Conservation (phyloP, 2,888 invertebrate species). For the Osmoderma eremita region DNA sequence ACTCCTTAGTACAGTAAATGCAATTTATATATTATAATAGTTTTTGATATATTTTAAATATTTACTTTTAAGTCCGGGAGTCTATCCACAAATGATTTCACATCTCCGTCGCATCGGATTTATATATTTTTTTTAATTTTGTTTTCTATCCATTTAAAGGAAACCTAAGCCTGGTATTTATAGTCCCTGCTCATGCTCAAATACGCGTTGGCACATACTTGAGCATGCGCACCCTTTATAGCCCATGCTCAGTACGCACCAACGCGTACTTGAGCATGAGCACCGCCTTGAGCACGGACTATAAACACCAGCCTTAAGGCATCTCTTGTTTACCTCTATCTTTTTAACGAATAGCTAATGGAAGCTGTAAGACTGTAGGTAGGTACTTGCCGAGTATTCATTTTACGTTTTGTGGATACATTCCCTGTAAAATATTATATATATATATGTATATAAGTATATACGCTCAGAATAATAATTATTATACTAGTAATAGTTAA, state of each 20-base stretch:
- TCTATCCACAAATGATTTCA: slow-evolving; percentile 28
- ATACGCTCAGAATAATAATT: slow-evolving; percentile 29
- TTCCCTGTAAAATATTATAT: slow-evolving; percentile 30
- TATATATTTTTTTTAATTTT: neutral
- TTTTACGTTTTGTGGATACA: slow-evolving; percentile 16
- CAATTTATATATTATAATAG: slow-evolving; percentile 4
- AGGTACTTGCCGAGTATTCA: neutral
- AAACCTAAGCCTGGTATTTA: too few species aligned
- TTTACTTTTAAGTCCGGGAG: neutral
- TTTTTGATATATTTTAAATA: slow-evolving; percentile 21
- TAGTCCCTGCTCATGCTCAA: too few species aligned
- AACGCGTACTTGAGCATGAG: too few species aligned
- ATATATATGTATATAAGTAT: slow-evolving; percentile 30
- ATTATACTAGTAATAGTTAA: slow-evolving; percentile 23
- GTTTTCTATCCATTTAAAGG: too few species aligned
- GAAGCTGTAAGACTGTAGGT: too few species aligned
- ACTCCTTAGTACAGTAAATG: slow-evolving; percentile 20
- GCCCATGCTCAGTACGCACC: too few species aligned
- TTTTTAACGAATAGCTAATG: too few species aligned
- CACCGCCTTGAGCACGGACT: too few species aligned
- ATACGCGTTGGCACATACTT: too few species aligned
- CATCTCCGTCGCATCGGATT: neutral
- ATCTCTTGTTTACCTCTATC: too few species aligned
- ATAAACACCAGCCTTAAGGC: too few species aligned
- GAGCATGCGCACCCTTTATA: too few species aligned